Evolutionary conservation across 2,113 vertebrate species (phyloP).

Genomic region (Hemicordylus capensis): DNA sequence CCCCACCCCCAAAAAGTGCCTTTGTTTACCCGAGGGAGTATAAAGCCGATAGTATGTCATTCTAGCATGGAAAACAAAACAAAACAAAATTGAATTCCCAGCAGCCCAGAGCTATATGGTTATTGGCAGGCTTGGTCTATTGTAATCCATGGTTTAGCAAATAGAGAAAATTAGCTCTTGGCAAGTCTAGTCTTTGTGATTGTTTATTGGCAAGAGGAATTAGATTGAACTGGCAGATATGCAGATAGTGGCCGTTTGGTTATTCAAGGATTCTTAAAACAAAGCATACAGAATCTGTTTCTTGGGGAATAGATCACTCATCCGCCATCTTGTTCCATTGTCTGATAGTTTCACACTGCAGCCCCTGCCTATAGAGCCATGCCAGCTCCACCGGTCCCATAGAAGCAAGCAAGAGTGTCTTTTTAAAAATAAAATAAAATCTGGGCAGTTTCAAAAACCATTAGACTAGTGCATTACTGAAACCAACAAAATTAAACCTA

Average conservation of each 20-base stretch:
- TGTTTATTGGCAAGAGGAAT: slow-evolving; percentile 42
- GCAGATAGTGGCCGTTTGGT: background rate
- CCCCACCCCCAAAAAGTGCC: too few relatives aligned
- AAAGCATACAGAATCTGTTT: background rate
- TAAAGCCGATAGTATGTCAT: slow-evolving; percentile 25
- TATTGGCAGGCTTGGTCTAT: slow-evolving; percentile 20
- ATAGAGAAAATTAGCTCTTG: slow-evolving; percentile 46
- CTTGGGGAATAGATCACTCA: background rate
- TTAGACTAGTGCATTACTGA: too few relatives aligned
- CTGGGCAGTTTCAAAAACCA: background rate
- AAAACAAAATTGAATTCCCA: slow-evolving; percentile 28
- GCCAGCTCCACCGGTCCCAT: too few relatives aligned
- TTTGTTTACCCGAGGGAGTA: slow-evolving; percentile 17
- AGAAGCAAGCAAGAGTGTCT: background rate
- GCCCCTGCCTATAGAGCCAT: too few relatives aligned
- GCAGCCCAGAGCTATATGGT: background rate
- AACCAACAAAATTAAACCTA: too few relatives aligned
- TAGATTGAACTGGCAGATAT: slow-evolving; percentile 29
- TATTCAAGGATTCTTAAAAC: background rate
- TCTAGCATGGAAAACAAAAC: background rate
- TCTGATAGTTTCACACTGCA: too few relatives aligned
- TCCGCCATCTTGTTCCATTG: background rate
- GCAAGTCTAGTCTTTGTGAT: slow-evolving; percentile 44
- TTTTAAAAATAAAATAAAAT: too few relatives aligned
- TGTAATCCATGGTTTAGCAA: slow-evolving; percentile 54